Conservation (phyloP, 2,888 invertebrate genomes). For the Thumatha senex region DNA sequence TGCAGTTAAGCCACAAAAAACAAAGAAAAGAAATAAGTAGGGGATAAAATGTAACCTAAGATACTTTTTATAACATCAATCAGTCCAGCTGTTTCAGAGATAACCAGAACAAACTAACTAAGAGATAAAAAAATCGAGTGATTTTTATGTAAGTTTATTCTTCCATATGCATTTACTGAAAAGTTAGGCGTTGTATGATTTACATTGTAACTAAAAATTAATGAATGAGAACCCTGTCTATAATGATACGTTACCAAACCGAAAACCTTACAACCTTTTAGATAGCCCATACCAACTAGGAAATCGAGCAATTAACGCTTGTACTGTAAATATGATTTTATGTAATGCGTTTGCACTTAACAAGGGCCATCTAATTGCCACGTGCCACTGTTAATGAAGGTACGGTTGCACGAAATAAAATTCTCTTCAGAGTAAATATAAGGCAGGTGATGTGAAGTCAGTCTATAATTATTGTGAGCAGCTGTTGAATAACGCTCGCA, state of each 20-base stretch:
- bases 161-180: too few species aligned
- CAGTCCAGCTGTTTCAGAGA: too few species aligned
- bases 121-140: too few species aligned
- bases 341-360: conserved; percentile 22
- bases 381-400: conserved; percentile 31
- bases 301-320: conserved; percentile 27
- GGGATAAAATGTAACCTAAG: too few species aligned
- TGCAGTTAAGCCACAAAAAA: too few species aligned
- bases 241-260: background rate
- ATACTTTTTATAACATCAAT: too few species aligned
- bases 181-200: too few species aligned
- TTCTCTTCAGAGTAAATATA: conserved; percentile 24
- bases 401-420: conserved; percentile 26
- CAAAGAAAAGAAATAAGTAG: too few species aligned
- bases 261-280: conserved; percentile 13
- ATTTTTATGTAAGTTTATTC: too few species aligned
- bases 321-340: conserved; percentile 18
- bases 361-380: conserved; percentile 45
- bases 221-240: background rate
- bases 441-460: conserved; percentile 42
- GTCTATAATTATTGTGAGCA: conserved; percentile 39
- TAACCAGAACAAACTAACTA: too few species aligned
- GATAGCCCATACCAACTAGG: conserved; percentile 16
- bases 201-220: background rate
- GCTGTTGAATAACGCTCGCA: conserved; percentile 55